phyloP scores from a whole-genome alignment of 53 echinoderm and acorn worm genomes.

The Luidia sarsii region DNA sequence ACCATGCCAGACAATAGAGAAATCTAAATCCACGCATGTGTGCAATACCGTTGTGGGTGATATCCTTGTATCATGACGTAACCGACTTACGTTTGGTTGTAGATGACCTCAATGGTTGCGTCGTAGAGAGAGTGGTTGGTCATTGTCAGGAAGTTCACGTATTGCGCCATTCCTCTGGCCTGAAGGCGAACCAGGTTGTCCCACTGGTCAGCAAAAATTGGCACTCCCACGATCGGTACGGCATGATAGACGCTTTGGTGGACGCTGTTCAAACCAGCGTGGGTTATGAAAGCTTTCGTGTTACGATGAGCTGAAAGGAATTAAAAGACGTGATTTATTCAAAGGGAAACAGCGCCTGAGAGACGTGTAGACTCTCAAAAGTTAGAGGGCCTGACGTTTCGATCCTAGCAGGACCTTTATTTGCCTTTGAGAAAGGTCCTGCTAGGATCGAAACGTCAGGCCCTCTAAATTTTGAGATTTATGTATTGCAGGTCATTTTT shows the following conservation, averaged over 20 bases:
- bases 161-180: constrained; percentile 65
- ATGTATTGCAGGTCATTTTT: too few species aligned
- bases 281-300: constrained; percentile 59
- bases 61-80: too few species aligned
- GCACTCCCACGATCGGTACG: constrained; percentile 69
- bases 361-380: too few species aligned
- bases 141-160: constrained; percentile 48
- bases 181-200: constrained; percentile 51
- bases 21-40: too few species aligned
- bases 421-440: too few species aligned
- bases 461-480: too few species aligned
- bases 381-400: too few species aligned
- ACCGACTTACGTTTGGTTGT: constrained; percentile 29
- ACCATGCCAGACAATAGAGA: too few species aligned
- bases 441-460: too few species aligned
- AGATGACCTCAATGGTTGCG: constrained; percentile 53
- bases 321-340: background rate
- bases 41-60: too few species aligned
- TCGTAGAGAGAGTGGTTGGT: constrained; percentile 36
- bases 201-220: constrained; percentile 71
- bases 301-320: constrained; percentile 61
- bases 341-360: background rate
- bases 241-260: constrained; percentile 72
- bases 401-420: too few species aligned
- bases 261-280: constrained; percentile 75